Evolutionary conservation across 2,888 invertebrate genomes (phyloP), one percentile per base, ranked within the genome.

Genomic region (Drosophila limbata): DNA sequence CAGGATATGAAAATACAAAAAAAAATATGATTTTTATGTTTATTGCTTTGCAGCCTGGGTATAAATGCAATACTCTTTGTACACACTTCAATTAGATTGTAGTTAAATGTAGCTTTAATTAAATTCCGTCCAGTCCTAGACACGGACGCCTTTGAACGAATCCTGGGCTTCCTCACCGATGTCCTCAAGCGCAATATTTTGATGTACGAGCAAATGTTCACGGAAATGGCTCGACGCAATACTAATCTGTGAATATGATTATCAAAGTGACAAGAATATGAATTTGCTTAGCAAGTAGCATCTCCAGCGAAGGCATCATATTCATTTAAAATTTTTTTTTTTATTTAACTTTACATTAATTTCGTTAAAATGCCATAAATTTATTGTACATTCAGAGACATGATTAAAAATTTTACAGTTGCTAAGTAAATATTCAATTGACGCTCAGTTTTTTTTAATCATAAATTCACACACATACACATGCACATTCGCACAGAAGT

Each of bases 101-200:
- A 21, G 42, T 42, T 42, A 19, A 13, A 11, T 42, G 4, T 35
- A 45, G 35, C 13, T 28, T 55, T 73, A 66, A 73, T 45, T 15
- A 1, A 62, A 73, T 39, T 71, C 65, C 68, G 65, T 66, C 66
- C 94, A 98, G 98, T 98, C 94, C 94, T 99, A 93, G 98, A 98
- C 93, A 98, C 98, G 90, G 97, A 97, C 90, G 98, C 99, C 67
- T 99, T 99, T 93, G 98, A 99, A 93, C 96, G 99, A 59, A 95
- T 99, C 78, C 95, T 99, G 88, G 99, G 99, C 60, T 98, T 98
- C 60, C 98, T 99, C 93, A 98, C 98, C 97, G 97, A 99, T 93
- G 95, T 99, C 62, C 97, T 99, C 97, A 98, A 98, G 94, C 95
- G 98, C 89, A 98, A 98, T 94, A 98, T 98, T 90, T 96, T 96